Evolutionary conservation across 2,113 vertebrate genomes (phyloP).

Genomic region (Dromaius novaehollandiae): DNA sequence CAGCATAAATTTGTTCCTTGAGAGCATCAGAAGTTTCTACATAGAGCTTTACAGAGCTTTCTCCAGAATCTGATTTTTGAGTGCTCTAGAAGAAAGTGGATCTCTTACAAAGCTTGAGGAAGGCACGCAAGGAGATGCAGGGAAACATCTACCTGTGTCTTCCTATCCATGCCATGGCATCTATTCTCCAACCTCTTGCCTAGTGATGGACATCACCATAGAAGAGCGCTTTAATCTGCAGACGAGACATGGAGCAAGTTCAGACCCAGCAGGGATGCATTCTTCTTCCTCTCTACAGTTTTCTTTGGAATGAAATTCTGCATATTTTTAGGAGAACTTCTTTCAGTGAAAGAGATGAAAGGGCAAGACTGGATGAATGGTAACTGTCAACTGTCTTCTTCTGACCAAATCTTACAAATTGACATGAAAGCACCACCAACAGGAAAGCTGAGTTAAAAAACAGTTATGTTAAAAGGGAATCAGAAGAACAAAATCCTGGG

Average conservation of each 20-base stretch:
- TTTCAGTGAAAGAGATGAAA: background rate
- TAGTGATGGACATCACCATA: background rate
- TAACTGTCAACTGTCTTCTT: background rate
- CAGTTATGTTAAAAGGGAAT: conserved; percentile 8
- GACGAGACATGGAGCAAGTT: background rate
- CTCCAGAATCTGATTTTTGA: background rate
- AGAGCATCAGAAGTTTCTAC: background rate
- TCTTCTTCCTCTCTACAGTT: background rate
- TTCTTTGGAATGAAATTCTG: background rate
- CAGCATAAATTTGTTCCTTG: background rate
- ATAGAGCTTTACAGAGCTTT: background rate
- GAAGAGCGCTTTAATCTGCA: background rate
- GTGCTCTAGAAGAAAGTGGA: background rate
- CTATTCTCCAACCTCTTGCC: background rate
- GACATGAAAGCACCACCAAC: conserved; percentile 25
- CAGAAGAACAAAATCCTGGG: conserved; percentile 16
- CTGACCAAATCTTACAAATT: conserved; percentile 5
- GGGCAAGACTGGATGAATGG: background rate
- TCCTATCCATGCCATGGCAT: background rate
- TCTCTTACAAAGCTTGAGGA: background rate
- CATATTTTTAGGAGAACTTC: background rate
- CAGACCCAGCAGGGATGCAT: background rate
- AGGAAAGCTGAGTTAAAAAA: conserved; percentile 32
- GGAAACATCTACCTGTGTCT: background rate
- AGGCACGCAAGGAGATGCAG: background rate